Evolutionary conservation across 2,888 invertebrate genomes (phyloP).

Genomic region (Malthinus seriepunctatus): DNA sequence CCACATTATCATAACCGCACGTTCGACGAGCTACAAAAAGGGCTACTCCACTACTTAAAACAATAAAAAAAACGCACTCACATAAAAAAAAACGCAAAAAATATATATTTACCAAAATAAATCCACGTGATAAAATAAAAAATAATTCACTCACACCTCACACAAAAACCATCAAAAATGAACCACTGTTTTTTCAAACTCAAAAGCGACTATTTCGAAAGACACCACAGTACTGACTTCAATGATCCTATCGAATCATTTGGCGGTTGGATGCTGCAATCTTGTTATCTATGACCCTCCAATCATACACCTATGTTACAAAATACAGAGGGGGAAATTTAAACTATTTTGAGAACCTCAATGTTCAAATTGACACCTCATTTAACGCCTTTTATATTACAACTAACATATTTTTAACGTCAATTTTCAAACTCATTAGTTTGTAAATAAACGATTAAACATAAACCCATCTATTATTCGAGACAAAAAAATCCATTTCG

Average conservation of each 20-base stretch:
- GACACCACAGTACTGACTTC: slow-evolving; percentile 37
- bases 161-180: slow-evolving; percentile 25
- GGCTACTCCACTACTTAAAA: not conserved
- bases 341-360: slow-evolving; percentile 26
- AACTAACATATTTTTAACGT: not conserved
- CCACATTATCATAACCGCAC: slow-evolving; percentile 16
- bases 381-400: slow-evolving; percentile 25
- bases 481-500: too few relatives aligned
- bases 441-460: too few relatives aligned
- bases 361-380: slow-evolving; percentile 26
- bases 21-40: slow-evolving; percentile 18
- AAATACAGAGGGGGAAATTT: slow-evolving; percentile 30
- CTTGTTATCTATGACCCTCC: slow-evolving; percentile 36
- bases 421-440: not conserved
- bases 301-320: slow-evolving; percentile 32
- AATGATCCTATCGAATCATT: slow-evolving; percentile 29
- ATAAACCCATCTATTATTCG: too few relatives aligned
- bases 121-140: slow-evolving; percentile 29
- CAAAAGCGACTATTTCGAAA: slow-evolving; percentile 34
- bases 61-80: not conserved
- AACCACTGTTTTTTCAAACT: slow-evolving; percentile 27
- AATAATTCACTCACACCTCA: slow-evolving; percentile 29
- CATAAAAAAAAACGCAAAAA: not conserved
- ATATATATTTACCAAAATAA: slow-evolving; percentile 28
- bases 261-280: slow-evolving; percentile 35